Evolutionary conservation across 2,113 vertebrate genomes (phyloP).

Genomic region (Chelonoidis abingdonii): DNA sequence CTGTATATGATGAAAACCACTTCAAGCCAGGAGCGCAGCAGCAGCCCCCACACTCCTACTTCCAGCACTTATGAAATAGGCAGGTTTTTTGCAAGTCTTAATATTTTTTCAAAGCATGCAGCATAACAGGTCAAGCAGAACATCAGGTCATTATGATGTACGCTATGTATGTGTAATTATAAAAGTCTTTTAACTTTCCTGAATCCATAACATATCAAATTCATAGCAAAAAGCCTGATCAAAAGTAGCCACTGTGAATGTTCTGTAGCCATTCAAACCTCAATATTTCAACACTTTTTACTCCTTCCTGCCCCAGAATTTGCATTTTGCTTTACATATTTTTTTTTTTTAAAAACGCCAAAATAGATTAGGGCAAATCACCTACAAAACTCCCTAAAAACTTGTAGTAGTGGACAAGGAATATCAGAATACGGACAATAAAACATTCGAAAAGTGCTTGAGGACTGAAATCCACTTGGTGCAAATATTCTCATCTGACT

Average conservation of each 20-base stretch:
- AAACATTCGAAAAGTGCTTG: neutral
- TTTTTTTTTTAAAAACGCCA: conserved; percentile 19
- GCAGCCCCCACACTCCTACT: neutral
- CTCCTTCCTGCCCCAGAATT: neutral
- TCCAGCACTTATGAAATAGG: neutral
- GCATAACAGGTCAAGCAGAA: neutral
- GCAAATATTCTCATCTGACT: neutral
- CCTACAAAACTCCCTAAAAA: conserved; percentile 29
- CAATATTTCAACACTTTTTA: neutral
- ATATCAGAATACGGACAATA: neutral
- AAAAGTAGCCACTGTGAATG: conserved; percentile 30
- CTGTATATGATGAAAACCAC: no score
- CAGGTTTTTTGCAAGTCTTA: conserved; percentile 6
- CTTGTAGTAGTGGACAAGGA: neutral
- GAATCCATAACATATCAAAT: conserved; percentile 36
- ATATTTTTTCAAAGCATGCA: neutral
- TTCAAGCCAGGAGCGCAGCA: no score
- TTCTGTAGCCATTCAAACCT: conserved; percentile 20
- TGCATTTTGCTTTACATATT: conserved; percentile 18
- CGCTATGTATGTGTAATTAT: neutral
- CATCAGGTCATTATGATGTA: neutral
- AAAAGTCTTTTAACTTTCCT: conserved; percentile 20
- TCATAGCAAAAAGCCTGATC: conserved; percentile 1
- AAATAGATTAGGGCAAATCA: conserved; percentile 28
- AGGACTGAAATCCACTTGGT: neutral